These are phyloP conservation scores for Ceratothoa steindachneri DNA, from an alignment of 2,888 invertebrate genomes.

Conservation along the genomic window DNA sequence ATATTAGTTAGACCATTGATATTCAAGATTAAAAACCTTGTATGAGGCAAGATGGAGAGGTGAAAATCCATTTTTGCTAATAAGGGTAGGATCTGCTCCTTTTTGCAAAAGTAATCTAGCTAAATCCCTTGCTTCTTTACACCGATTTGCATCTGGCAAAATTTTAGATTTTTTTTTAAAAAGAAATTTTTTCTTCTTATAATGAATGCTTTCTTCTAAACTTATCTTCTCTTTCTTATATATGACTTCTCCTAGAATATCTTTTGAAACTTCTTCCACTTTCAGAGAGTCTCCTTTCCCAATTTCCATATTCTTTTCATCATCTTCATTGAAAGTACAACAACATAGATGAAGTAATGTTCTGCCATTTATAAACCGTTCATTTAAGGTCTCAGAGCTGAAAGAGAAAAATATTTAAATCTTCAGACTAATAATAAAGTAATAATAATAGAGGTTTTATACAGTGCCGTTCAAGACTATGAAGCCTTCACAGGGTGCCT, in stretches of 20 bases:
- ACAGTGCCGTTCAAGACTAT: no score
- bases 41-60: conserved; percentile 40
- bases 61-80: conserved; percentile 39
- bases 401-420: conserved; percentile 18
- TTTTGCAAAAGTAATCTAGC: conserved; percentile 30
- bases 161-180: neutral
- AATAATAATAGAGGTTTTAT: neutral
- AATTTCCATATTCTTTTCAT: neutral
- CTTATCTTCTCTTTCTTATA: neutral
- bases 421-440: conserved; percentile 23
- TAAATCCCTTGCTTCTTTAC: conserved; percentile 26
- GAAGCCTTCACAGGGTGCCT: no score
- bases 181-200: conserved; percentile 7
- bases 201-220: neutral
- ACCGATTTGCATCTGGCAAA: neutral
- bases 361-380: conserved; percentile 27
- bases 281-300: conserved; percentile 14
- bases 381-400: conserved; percentile 24
- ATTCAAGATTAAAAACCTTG: conserved; percentile 21
- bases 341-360: conserved; percentile 36
- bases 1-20: neutral
- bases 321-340: neutral
- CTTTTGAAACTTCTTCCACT: conserved; percentile 1
- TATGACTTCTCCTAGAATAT: neutral
- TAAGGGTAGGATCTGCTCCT: conserved; percentile 41